Evolutionary conservation across 2,113 vertebrate genomes (phyloP), one percentile per base, ranked within the genome.

Genomic region (Ceyx cyanopectus): DNA sequence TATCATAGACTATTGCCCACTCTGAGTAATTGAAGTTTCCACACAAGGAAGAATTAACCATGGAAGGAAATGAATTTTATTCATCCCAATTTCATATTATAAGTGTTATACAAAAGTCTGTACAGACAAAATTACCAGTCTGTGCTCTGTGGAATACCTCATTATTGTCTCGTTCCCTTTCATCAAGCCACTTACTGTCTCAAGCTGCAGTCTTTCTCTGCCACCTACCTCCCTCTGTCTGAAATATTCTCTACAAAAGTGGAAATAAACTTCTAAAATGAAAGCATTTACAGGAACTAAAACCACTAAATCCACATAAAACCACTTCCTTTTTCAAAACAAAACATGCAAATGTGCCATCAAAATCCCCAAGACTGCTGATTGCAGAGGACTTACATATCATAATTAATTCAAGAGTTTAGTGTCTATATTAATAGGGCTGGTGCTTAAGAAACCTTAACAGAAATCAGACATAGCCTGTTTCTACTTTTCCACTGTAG

Each of bases 131-230:
- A 86, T 81, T 66, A 80, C 32, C 12, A 51, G 15, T 34, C 56
- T 77, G 22, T 74, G 41, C 43, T 89, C n/a, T 22, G 4, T 7
- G 34, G 32, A 83, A 87, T 90, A 32, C 9, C 18, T 81, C 9
- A 48, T 45, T 10, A 2, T 61, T 22, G 16, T 73, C 2, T 21
- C 6, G 1, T 70, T 91, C 70, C 29, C 56, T 87, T 74, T 16
- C 43, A 56, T 34, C 0, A 0, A 92, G 46, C 3, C 22, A 13
- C 54, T 73, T 23, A 14, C 12, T 66, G 17, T 81, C 58, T 82
- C 70, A 73, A 90, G 84, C 51, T 77, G 78, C 84, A 89, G 92
- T 96, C 92, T 94, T 79, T 83, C 91, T 96, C 91, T 96, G 92
- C 95, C 94, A 94, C 81, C 89, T 93, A 95, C 75, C 92, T 95